Evolutionary conservation across 2,888 invertebrate genomes (phyloP), one percentile per base, ranked within the genome.

Genomic region (Blera fallax): DNA sequence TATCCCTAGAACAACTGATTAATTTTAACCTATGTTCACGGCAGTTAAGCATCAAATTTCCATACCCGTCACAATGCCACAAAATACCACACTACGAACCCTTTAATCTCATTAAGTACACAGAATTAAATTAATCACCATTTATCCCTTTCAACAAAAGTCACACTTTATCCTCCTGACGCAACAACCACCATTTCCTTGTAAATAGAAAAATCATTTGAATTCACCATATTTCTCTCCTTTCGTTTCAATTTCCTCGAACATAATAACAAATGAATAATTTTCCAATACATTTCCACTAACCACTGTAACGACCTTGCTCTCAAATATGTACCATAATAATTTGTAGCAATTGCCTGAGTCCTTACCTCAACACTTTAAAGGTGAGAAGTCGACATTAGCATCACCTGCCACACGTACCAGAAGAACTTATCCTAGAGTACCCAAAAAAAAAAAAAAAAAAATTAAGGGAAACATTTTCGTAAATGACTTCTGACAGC

Each of bases 211-310:
- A 24, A 48, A 52, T 52, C 24, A 32, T 54, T 32, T 24, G 21
- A 37, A 52, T 43, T 64, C 32, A 14, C 14, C 64, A 29, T 64
- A 74, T 64, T 43, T 64, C 27, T 48, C 40, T 14, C 32, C 45
- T 7, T 32, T 65, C 16, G 60, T 52, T 43, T 60, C 60, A 37
- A 73, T 74, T 67, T 73, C 52, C 50, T 54, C 21, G 10, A 45
- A 73, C 40, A 24, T 56, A 32, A 48, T 40, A 65, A 43, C 18
- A 73, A 50, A 50, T 60, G 43, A 67, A 80, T 74, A 80, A 73
- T 52, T 65, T 65, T 73, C 43, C 40, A 65, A 79, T 79, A 48
- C 54, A 32, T 77, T 62, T 54, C 34, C 54, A 7, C n/a, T 34
- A 14, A 29, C 14, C 14, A 45, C 14, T 8, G 11, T 16, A 52